Conservation (phyloP, 1,140 invertebrate species). For the Drosophila parvula region DNA sequence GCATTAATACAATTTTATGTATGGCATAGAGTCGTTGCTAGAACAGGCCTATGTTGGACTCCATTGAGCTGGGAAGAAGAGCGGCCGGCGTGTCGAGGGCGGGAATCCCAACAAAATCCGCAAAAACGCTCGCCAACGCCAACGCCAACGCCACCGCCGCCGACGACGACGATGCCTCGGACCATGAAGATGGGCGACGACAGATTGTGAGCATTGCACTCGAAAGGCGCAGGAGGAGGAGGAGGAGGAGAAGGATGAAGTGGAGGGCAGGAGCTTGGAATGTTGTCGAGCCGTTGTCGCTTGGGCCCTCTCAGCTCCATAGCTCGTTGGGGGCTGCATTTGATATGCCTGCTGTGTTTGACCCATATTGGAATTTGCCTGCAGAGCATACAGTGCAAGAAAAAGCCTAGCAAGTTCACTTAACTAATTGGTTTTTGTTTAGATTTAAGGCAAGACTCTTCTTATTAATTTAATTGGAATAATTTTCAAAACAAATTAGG, state of each 20-base stretch:
- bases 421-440: background rate
- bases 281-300: slow-evolving; percentile 52
- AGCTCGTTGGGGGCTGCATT: slow-evolving; percentile 63
- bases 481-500: too few species aligned
- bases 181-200: slow-evolving; percentile 67
- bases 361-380: slow-evolving; percentile 82
- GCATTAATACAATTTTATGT: slow-evolving; percentile 82
- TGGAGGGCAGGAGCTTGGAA: slow-evolving; percentile 40
- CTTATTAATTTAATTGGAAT: too few species aligned
- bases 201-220: slow-evolving; percentile 68
- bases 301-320: slow-evolving; percentile 6
- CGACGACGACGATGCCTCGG: slow-evolving; percentile 34
- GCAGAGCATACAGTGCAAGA: slow-evolving; percentile 24
- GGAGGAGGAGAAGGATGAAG: slow-evolving; percentile 7
- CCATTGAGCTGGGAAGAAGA: background rate
- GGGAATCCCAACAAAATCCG: slow-evolving; percentile 78
- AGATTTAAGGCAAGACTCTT: background rate
- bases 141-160: background rate
- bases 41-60: slow-evolving; percentile 8
- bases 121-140: slow-evolving; percentile 13
- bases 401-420: background rate
- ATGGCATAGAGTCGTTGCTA: slow-evolving; percentile 40
- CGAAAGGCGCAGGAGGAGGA: slow-evolving; percentile 14
- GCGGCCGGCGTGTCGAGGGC: slow-evolving; percentile 21
- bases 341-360: slow-evolving; percentile 82